Evolutionary conservation across 1,140 invertebrate genomes (phyloP), one percentile per base, ranked within the genome.

Genomic region (Lucilia cuprina): DNA sequence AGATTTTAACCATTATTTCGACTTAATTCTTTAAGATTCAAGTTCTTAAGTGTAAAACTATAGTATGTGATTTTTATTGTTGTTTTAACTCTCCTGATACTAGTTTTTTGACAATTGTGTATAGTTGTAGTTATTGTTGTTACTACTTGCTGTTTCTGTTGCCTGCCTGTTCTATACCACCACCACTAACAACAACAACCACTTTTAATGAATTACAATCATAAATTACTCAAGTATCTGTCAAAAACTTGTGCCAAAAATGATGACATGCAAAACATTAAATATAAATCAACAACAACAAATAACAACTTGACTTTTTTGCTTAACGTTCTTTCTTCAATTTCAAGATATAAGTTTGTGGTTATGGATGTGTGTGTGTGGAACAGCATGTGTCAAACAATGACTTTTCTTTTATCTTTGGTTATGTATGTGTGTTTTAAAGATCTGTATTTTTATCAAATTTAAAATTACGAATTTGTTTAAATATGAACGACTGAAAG

Each of bases 161-260:
- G n/a, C n/a, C 41, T 34, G 41, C 41, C 35, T 41, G 35, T 80
- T 13, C 41, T 35, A n/a, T n/a, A n/a, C n/a, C n/a, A n/a, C n/a
- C n/a, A n/a, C n/a, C n/a, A n/a, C n/a, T n/a, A n/a, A 41, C 3
- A 5, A 35, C 74, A 13, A 80, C 82, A 47, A 83, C 19, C 41
- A 19, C 14, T 83, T 74, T 83, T 83, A 83, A 83, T 83, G 82
- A 83, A 83, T 83, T 83, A 83, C 82, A 83, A 83, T 83, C 82
- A 83, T 83, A 83, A 83, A 83, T 83, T 83, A 83, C 82, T 83
- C 82, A 83, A 83, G 82, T 70, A 83, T 83, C 82, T 83, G 82
- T 83, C 82, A 83, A 83, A 83, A 83, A 83, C 82, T 83, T 83
- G 82, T 83, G 82, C 82, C 82, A 83, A 83, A 80, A 83, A 83